Evolutionary conservation across 2,797 vertebrate species (phyloP).

Genomic region (Fistularia tabacaria): DNA sequence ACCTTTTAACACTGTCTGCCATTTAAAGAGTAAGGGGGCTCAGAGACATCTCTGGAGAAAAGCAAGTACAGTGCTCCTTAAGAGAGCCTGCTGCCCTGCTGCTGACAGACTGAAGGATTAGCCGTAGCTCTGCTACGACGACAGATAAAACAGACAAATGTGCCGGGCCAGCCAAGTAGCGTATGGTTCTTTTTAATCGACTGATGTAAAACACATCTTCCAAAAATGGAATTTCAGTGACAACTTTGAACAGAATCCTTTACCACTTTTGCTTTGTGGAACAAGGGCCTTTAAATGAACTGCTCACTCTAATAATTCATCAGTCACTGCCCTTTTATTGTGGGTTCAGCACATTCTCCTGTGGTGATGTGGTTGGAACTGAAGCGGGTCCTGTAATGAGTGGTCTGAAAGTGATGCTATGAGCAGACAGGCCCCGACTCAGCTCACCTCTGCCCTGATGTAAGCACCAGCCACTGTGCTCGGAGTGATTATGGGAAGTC

Average conservation of each 20-base stretch:
- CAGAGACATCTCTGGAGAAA: conserved; percentile 37
- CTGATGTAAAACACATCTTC: conserved; percentile 26
- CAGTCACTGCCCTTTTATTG: conserved; percentile 21
- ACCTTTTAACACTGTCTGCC: conserved; percentile 64
- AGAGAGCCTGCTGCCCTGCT: conserved; percentile 41
- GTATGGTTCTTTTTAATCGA: conserved; percentile 30
- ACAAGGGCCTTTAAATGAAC: conserved; percentile 23
- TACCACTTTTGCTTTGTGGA: conserved; percentile 5
- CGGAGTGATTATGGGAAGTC: conserved; percentile 37
- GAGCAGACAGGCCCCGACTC: conserved; percentile 24
- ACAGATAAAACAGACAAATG: conserved; percentile 34
- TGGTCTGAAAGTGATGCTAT: conserved; percentile 18
- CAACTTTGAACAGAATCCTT: conserved; percentile 20
- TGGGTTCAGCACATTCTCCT: conserved; percentile 43
- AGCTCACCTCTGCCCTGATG: conserved; percentile 32
- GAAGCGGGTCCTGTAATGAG: conserved; percentile 27
- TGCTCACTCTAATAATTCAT: conserved; percentile 16
- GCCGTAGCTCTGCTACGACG: conserved; percentile 22
- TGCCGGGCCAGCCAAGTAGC: conserved; percentile 1
- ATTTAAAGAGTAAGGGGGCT: conserved; percentile 66
- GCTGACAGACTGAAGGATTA: conserved; percentile 53
- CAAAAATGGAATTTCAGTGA: conserved; percentile 33
- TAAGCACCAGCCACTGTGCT: conserved; percentile 13
- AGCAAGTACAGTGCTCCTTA: conserved; percentile 38
- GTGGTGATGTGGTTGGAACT: conserved; percentile 2